Evolutionary conservation across 2,797 vertebrate species (phyloP), one percentile per base, ranked within the genome.

Genomic region (Lutjanus argentimaculatus): DNA sequence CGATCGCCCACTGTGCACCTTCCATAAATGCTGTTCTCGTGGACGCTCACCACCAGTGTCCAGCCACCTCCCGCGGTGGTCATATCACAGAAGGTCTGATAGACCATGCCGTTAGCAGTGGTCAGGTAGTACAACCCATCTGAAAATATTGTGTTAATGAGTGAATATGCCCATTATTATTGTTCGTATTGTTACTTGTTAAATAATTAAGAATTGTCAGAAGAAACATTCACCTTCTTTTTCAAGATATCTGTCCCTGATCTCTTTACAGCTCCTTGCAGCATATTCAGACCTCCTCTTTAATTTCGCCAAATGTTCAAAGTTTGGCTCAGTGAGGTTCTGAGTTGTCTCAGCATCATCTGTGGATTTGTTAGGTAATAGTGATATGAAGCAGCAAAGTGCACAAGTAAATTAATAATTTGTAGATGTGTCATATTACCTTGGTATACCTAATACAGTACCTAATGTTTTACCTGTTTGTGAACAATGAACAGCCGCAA

Each of bases 21-120:
- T 19, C 95, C 94, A 21, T 3, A 0, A 22, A 88, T 0, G 48
- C 80, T 80, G 87, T 95, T 96, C 83, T 97, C 95, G 0, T 96
- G 94, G 16, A 96, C 74, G 0, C 94, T 95, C 48, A 93, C 93
- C 75, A 96, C 93, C 78, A 96, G 88, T 1, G 92, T 95, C 95
- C 95, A 96, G 70, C 95, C 92, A 0, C 95, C 95, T 14, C 92
- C 92, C 0, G 56, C 63, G 0, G 95, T 93, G 72, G 84, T 94
- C 95, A 95, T 95, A 72, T 96, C 94, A 72, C 96, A 96, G 86
- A 94, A 96, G 10, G 93, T 95, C 88, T 95, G 92, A 85, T 95
- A 96, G 45, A 82, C 2, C 40, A 79, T 65, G 0, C 92, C 91
- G 2, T 90, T 77, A 49, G 80, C 8, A 0, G 91, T 93, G 3